These are phyloP conservation scores for Centruroides sculpturatus DNA, from an alignment of 1,140 invertebrate genomes.

Conservation along the genomic window DNA sequence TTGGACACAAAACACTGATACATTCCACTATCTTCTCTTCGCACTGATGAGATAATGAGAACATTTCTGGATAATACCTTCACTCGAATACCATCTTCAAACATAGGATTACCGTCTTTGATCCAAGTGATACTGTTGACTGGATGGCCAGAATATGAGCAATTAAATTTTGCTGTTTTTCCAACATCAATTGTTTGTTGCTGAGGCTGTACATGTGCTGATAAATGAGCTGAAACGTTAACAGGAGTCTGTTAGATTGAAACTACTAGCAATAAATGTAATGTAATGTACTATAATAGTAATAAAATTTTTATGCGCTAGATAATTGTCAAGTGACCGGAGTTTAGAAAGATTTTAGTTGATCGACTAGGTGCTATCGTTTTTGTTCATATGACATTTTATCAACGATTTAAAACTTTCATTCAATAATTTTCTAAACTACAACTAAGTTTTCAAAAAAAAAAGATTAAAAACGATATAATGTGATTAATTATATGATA, in stretches of 20 bases:
- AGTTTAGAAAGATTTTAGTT: no score
- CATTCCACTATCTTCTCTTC: constrained; percentile 47
- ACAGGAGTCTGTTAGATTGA: neutral
- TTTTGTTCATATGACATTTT: no score
- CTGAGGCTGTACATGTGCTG: constrained; percentile 28
- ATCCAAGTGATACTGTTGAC: constrained; percentile 20
- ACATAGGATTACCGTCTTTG: constrained; percentile 18
- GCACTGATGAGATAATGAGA: constrained; percentile 22
- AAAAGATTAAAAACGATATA: no score
- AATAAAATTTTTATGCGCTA: neutral
- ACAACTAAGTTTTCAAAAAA: no score
- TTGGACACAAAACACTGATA: constrained; percentile 36
- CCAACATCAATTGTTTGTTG: constrained; percentile 32
- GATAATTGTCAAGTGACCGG: no score
- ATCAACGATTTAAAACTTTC: no score
- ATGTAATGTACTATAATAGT: neutral
- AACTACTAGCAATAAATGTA: neutral
- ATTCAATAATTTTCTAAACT: no score
- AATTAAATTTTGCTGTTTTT: constrained; percentile 30
- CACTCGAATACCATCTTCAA: constrained; percentile 11
- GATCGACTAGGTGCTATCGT: no score
- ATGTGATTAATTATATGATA: no score
- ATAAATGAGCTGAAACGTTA: constrained; percentile 26
- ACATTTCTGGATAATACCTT: constrained; percentile 4
- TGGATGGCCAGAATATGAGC: constrained; percentile 30